Evolutionary conservation across 2,113 vertebrate genomes (phyloP).

Genomic region (Nanorana parkeri): DNA sequence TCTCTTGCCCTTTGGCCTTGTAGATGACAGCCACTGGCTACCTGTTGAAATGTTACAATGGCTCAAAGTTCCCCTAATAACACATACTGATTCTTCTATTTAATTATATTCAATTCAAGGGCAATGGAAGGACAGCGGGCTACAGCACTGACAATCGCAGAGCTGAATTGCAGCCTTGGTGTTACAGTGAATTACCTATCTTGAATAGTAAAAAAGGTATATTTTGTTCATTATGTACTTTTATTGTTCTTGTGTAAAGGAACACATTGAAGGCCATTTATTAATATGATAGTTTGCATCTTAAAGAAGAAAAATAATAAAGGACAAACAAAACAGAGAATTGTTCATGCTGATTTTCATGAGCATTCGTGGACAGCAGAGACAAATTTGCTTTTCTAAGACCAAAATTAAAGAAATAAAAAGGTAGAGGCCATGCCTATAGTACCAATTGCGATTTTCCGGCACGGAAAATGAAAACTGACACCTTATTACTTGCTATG

Average conservation of each 20-base stretch:
- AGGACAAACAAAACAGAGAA: neutral
- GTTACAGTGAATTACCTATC: constrained; percentile 4
- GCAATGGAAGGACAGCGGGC: constrained; percentile 9
- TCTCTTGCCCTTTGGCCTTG: neutral
- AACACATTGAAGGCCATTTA: neutral
- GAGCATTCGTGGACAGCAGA: neutral
- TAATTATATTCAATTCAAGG: constrained; percentile 27
- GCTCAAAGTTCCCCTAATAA: constrained; percentile 14
- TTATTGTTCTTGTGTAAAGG: constrained; percentile 1
- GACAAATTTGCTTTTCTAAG: too few species aligned
- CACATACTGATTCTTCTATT: constrained; percentile 1
- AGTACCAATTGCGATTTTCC: too few species aligned
- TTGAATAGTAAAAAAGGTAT: neutral
- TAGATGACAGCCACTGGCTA: constrained; percentile 31
- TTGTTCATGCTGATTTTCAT: neutral
- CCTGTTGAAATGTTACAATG: constrained; percentile 12
- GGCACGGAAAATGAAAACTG: too few species aligned
- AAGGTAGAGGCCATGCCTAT: too few species aligned
- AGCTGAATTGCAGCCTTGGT: neutral
- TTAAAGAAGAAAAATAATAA: neutral
- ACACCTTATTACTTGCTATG: too few species aligned
- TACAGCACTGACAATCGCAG: neutral
- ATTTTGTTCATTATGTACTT: neutral
- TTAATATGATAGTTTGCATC: neutral
- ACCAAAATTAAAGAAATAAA: too few species aligned